Conservation (phyloP, 2,113 vertebrate genomes). For the Cephalopterus ornatus region DNA sequence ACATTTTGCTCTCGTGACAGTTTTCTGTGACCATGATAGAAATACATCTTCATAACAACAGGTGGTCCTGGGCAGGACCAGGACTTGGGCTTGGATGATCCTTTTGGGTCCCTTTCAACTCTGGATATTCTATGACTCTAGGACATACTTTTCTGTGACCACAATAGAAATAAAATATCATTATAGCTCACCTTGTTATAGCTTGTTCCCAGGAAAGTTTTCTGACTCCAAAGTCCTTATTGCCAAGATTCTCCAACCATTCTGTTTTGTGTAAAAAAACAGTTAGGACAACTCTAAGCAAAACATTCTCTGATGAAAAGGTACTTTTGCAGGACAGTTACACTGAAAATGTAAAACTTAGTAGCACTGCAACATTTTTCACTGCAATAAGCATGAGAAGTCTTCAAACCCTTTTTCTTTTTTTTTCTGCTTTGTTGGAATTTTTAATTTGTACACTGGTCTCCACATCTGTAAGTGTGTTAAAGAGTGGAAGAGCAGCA, state of each 20-base stretch:
- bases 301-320: background rate
- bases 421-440: background rate
- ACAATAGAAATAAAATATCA: background rate
- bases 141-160: background rate
- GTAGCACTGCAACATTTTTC: background rate
- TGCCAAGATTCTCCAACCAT: background rate
- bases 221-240: background rate
- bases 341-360: background rate
- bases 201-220: background rate
- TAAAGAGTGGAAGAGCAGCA: background rate
- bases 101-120: background rate
- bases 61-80: background rate
- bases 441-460: background rate
- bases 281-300: background rate
- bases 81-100: background rate
- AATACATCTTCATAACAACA: background rate
- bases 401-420: background rate
- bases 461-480: rapidly evolving
- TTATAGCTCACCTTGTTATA: background rate
- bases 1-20: background rate
- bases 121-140: background rate
- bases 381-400: background rate
- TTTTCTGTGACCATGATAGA: background rate
- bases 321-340: background rate
- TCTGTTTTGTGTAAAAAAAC: background rate